These are phyloP conservation scores for Halictus rubicundus DNA, from an alignment of 1,140 invertebrate genomes.

Conservation along the genomic window DNA sequence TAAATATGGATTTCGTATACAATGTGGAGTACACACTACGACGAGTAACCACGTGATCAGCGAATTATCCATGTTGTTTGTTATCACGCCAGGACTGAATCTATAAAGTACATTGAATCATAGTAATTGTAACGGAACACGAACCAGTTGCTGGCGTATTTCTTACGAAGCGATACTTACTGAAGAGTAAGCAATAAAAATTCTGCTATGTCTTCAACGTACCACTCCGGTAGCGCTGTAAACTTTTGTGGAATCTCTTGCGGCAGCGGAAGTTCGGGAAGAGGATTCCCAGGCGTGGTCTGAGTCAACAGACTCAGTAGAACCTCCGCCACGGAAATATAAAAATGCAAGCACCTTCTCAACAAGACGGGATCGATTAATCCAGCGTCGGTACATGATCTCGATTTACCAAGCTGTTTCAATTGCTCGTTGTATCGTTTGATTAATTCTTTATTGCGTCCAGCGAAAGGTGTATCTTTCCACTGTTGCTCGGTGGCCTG, in stretches of 20 bases:
- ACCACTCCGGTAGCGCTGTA: constrained; percentile 96
- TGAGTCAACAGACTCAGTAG: constrained; percentile 85
- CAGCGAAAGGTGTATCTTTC: constrained; percentile 88
- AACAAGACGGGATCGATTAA: constrained; percentile 91
- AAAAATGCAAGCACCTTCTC: constrained; percentile 91
- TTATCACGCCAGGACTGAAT: constrained; percentile 88
- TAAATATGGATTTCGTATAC: constrained; percentile 97
- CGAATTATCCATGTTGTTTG: constrained; percentile 89
- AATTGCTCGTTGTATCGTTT: constrained; percentile 93
- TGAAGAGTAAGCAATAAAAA: constrained; percentile 95
- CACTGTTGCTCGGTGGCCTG: constrained; percentile 90
- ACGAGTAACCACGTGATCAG: constrained; percentile 94
- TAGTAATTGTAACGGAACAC: neutral
- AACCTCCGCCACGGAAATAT: constrained; percentile 91
- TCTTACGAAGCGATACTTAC: constrained; percentile 84
- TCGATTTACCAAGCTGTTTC: constrained; percentile 87
- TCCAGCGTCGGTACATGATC: constrained; percentile 93
- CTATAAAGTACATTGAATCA: constrained; percentile 80
- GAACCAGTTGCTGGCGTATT: neutral
- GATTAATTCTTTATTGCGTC: constrained; percentile 91
- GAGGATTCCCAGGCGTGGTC: constrained; percentile 72
- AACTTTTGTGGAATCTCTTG: constrained; percentile 87
- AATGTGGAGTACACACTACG: constrained; percentile 93
- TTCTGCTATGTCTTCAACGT: constrained; percentile 97
- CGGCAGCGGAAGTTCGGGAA: constrained; percentile 82